Evolutionary conservation across 2,113 vertebrate genomes (phyloP), one percentile per base, ranked within the genome.

Genomic region (Cebus imitator): DNA sequence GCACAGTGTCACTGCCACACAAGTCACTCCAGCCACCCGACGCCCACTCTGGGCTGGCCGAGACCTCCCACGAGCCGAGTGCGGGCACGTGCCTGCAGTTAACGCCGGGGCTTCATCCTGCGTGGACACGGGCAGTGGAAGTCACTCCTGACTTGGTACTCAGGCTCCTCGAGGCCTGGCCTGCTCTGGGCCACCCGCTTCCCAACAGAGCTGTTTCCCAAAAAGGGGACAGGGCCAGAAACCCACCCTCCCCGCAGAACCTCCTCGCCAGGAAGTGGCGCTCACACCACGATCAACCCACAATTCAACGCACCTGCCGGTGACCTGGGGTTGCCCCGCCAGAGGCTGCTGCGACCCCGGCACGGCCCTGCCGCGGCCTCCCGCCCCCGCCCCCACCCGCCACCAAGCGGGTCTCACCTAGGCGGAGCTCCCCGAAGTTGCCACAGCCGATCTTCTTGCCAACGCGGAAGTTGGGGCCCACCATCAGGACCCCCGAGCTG

Each of bases 371-470:
- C 61, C 27, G 5, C 48, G 35, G 45, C 48, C 76, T 79, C 48
- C 48, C 1, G 2, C 20, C 27, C n/a, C 21, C 12, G 3, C 10
- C 48, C 66, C 64, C 2, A 0, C 7, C 58, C 43, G 21, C n/a
- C 5, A 8, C 76, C 23, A 0, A 3, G 73, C 1, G n/a, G 16
- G 40, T 98, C 99, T 99, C 99, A 98, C 99, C 99, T 88, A 99
- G 99, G 43, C 99, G 99, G 40, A 99, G 99, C 98, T 99, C 99
- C 95, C 99, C 99, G 50, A 99, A 99, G 98, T 99, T 99, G 92
- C 99, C 99, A 8, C 99, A 99, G 97, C 99, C 99, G 0, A 99
- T 99, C 99, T 99, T 99, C 99, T 99, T 99, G 27, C 99, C 99
- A 2, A 99, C 99, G 1, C 99, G 99, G 98, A 99, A 99, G 98